Percentiles rank a stretch among this genome's conserved stretches.
These are phyloP conservation scores for Acanthoscelides obtectus DNA, from an alignment of 2,888 invertebrate species.

Conservation along the genomic window DNA sequence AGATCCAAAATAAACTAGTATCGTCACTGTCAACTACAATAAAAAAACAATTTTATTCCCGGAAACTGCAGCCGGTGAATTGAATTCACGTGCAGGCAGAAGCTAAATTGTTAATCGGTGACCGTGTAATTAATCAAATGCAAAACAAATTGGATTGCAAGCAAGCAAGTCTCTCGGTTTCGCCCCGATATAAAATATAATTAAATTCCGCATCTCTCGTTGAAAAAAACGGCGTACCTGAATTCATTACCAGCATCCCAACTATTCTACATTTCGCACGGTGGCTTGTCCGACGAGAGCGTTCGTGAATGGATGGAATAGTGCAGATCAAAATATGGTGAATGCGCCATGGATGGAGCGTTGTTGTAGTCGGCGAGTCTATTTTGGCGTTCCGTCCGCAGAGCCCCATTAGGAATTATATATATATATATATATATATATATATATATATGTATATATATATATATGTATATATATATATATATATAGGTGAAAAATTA, in stretches of 20 bases:
- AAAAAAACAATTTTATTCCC: not conserved
- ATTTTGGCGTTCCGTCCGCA: too few relatives aligned
- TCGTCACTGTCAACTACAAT: not conserved
- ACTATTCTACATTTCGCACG: not conserved
- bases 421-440: too few relatives aligned
- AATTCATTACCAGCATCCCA: not conserved
- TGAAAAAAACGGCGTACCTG: not conserved
- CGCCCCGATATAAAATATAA: slow-evolving; percentile 6
- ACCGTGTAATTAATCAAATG: slow-evolving; percentile 18
- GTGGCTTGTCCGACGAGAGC: not conserved
- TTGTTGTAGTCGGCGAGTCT: too few relatives aligned
- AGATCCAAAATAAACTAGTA: not conserved
- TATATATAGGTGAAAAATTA: too few relatives aligned
- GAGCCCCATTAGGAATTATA: too few relatives aligned
- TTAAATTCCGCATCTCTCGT: slow-evolving; percentile 8
- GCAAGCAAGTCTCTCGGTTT: slow-evolving; percentile 8
- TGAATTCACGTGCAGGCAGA: too few relatives aligned
- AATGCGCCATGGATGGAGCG: too few relatives aligned
- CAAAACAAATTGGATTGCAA: slow-evolving; percentile 14
- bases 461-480: too few relatives aligned
- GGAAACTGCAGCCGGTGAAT: slow-evolving; percentile 1
- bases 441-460: too few relatives aligned
- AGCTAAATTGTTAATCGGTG: slow-evolving; percentile 15
- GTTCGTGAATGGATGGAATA: not conserved
- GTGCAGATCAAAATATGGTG: not conserved